These are phyloP conservation scores for Drosophila hamatofila DNA, from an alignment of 2,888 invertebrate species.

Conservation along the genomic window DNA sequence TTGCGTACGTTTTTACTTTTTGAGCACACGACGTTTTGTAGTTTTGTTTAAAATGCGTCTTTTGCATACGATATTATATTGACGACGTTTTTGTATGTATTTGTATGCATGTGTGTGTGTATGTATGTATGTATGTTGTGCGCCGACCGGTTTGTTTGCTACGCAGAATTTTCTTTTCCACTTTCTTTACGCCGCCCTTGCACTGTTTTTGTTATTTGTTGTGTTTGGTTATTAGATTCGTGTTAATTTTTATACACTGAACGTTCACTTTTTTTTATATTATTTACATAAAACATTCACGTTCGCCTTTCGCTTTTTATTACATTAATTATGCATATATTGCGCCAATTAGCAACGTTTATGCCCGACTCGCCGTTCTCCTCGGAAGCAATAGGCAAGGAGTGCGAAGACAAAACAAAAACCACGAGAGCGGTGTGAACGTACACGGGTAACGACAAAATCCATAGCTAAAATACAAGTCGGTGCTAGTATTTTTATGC, in stretches of 20 bases:
- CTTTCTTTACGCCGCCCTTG: conserved; percentile 62
- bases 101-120: conserved; percentile 22
- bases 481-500: conserved; percentile 1
- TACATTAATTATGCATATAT: conserved; percentile 59
- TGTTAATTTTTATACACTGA: conserved; percentile 6
- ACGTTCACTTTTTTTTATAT: conserved; percentile 59
- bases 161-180: conserved; percentile 75
- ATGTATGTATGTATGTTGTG: conserved; percentile 66
- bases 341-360: conserved; percentile 47
- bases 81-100: conserved; percentile 62
- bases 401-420: conserved; percentile 64
- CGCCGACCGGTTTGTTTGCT: conserved; percentile 77
- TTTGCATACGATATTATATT: conserved; percentile 64
- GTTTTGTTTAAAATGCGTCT: conserved; percentile 60
- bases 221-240: conserved; percentile 18
- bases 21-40: conserved; percentile 19
- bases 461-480: neutral
- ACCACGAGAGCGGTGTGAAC: conserved; percentile 54
- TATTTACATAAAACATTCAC: conserved; percentile 53
- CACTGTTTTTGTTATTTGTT: conserved; percentile 44
- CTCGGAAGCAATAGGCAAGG: conserved; percentile 53
- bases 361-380: conserved; percentile 54
- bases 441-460: conserved; percentile 17
- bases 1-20: conserved; percentile 41
- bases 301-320: conserved; percentile 69